Conservation (phyloP, 2,888 invertebrate genomes). For the Bellardia pandia region DNA sequence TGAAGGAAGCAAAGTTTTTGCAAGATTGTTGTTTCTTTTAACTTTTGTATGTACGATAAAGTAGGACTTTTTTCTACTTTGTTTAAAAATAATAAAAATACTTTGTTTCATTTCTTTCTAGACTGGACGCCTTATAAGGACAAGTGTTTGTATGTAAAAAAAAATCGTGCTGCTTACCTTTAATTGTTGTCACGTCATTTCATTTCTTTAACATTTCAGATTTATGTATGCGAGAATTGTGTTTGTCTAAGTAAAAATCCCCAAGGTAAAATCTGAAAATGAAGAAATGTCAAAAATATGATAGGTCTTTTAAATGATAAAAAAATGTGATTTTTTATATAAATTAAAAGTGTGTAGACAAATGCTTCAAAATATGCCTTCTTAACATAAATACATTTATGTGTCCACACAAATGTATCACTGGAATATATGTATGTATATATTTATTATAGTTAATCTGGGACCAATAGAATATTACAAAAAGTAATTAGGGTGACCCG, state of each 20-base stretch:
- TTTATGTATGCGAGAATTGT: conserved; percentile 5
- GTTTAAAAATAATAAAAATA: conserved; percentile 22
- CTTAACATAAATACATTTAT: too few species aligned
- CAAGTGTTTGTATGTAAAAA: background rate
- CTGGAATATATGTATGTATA: too few species aligned
- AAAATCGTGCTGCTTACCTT: conserved; percentile 52
- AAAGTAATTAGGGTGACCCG: too few species aligned
- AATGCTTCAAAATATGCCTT: too few species aligned
- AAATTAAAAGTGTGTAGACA: background rate
- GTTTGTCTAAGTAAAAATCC: conserved; percentile 49
- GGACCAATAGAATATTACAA: too few species aligned
- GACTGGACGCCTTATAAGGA: conserved; percentile 21
- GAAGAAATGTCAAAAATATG: conserved; percentile 67
- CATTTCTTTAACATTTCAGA: conserved; percentile 30
- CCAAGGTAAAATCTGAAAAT: conserved; percentile 68
- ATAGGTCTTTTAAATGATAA: conserved; percentile 41
- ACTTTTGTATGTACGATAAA: conserved; percentile 52
- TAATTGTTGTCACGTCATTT: conserved; percentile 67
- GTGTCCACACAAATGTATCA: too few species aligned
- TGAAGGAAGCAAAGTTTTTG: conserved; percentile 46
- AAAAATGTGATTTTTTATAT: background rate
- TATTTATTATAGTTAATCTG: too few species aligned
- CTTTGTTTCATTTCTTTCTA: conserved; percentile 18
- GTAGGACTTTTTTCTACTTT: conserved; percentile 35
- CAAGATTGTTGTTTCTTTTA: conserved; percentile 48